Conservation (phyloP, 2,888 invertebrate species). For the Falcaria lacertinaria region DNA sequence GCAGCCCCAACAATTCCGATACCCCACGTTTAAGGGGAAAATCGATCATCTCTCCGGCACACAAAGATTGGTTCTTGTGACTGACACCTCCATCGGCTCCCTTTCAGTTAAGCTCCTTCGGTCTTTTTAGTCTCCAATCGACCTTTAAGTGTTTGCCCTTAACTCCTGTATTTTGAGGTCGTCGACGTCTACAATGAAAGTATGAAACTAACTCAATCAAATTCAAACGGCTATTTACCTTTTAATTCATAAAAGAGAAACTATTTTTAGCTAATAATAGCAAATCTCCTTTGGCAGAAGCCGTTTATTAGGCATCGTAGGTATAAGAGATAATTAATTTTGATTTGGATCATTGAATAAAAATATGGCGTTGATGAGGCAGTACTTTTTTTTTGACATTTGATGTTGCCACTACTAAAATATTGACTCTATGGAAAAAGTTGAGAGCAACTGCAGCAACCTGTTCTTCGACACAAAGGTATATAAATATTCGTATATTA, state of each 20-base stretch:
- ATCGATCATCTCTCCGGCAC: constrained; percentile 26
- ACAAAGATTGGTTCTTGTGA: constrained; percentile 26
- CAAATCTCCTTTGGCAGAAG: not conserved
- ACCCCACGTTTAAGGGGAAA: constrained; percentile 19
- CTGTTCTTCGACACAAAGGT: too few species aligned
- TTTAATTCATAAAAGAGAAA: not conserved
- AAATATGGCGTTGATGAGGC: too few species aligned
- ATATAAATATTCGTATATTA: too few species aligned
- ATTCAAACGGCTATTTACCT: not conserved
- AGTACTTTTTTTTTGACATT: too few species aligned
- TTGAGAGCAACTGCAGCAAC: too few species aligned
- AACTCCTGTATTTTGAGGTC: constrained; percentile 15
- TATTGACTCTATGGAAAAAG: too few species aligned
- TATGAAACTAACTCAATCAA: not conserved
- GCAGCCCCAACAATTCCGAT: constrained; percentile 4
- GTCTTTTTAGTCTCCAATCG: constrained; percentile 27
- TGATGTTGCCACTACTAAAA: too few species aligned
- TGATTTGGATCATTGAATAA: too few species aligned
- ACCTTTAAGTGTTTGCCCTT: constrained; percentile 18
- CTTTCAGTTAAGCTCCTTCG: constrained; percentile 22
- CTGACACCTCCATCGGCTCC: constrained; percentile 43
- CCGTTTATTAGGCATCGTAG: not conserved
- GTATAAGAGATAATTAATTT: not conserved
- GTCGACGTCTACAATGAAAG: too few species aligned
- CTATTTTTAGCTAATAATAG: not conserved